phyloP scores from a whole-genome alignment of 2,797 vertebrate species.

The Allobates femoralis region DNA sequence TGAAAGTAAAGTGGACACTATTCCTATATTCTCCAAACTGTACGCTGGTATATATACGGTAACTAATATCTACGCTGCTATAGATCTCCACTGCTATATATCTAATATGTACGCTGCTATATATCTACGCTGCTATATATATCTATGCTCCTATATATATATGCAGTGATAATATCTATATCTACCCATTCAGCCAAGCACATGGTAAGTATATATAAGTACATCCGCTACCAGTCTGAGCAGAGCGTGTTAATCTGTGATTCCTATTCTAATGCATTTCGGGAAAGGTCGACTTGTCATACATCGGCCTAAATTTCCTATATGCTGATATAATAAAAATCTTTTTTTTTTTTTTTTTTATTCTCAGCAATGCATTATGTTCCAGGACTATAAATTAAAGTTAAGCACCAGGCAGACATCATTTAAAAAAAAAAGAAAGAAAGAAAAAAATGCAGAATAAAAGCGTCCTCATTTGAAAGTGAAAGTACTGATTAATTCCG shows the following conservation, averaged over 20 bases:
- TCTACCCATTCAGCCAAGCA: neutral
- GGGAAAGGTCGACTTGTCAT: neutral
- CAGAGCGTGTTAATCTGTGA: neutral
- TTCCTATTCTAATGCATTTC: constrained; percentile 7
- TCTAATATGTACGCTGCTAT: no score
- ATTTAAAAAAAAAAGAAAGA: neutral
- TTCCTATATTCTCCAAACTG: no score
- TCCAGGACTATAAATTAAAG: constrained; percentile 26
- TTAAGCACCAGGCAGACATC: constrained; percentile 10
- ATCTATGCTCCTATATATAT: no score
- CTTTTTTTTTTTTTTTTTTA: neutral
- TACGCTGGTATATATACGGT: no score
- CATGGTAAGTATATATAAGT: neutral
- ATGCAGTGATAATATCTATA: neutral
- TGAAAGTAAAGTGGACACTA: no score
- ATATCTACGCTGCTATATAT: no score
- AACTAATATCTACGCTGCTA: no score
- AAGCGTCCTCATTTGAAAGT: constrained; percentile 50
- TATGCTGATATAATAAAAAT: neutral
- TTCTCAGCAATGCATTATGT: neutral
- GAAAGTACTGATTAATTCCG: constrained; percentile 55
- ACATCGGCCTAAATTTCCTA: neutral
- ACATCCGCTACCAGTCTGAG: neutral
- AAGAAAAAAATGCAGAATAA: constrained; percentile 27
- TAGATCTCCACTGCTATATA: no score